Base-by-base conservation (phyloP, 1,140 invertebrate species). In the Diorhabda elongata region DNA sequence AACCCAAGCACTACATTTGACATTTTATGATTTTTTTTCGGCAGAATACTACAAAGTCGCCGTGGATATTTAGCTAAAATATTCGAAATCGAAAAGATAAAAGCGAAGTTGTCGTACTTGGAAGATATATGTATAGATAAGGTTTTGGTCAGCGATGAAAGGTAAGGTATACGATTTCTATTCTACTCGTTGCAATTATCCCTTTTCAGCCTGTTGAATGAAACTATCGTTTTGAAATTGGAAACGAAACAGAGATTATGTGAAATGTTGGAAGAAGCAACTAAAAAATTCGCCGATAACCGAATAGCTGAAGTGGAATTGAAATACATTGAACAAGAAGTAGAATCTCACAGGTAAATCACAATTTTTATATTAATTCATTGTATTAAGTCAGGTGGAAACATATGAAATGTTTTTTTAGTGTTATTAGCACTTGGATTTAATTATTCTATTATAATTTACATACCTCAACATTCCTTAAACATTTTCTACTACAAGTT, bases 21-120 rank as follows among this genome's bases (percentile, higher is more conserved):
- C 26, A 26, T 26, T 64, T 65, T 58, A 26, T 45, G 41, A 11
- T 43, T 44, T 56, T 8, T 73, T 73, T 60, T 56, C 26, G 26
- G 26, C 26, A 74, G 73, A 44, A 68, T 74, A 11, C 42, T 74
- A 26, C 66, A 69, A n/a, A 70, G 68, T 69, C 63, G 63, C n/a
- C 69, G 71, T 43, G 62, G 58, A 41, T 71, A 69, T 66, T 52
- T 74, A 42, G 66, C 42, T 5, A 74, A 63, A 41, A 65, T 66
- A 69, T 66, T 74, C 2, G 70, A 74, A 68, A 67, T 70, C 0
- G 68, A 71, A 57, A 59, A 59, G n/a, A 26, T 66, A n/a, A 70
- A 71, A 42, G 66, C 67, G 45, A 66, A 70, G 44, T 64, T 67
- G 45, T 7, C 61, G 3, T 73, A 64, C 68, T 71, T 71, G 42